Conservation (phyloP, 2,888 invertebrate genomes). For the Platycnemis pennipes region DNA sequence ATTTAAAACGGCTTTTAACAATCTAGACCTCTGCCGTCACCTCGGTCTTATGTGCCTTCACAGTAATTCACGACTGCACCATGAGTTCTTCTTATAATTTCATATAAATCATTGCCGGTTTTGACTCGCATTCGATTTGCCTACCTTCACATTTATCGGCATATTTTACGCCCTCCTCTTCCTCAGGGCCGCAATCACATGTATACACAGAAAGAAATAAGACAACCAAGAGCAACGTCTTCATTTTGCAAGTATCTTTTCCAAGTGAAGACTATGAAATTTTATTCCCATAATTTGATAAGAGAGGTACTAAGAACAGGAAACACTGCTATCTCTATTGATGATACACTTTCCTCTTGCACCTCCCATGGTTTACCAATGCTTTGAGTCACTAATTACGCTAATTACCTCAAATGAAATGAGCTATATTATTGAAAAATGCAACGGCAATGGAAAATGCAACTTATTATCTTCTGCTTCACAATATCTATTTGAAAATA, state of each 20-base stretch:
- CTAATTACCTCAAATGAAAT: not conserved
- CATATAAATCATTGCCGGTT: too few relatives aligned
- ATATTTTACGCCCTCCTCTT: conserved; percentile 91
- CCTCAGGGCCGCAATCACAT: conserved; percentile 80
- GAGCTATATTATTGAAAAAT: not conserved
- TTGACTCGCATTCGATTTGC: too few relatives aligned
- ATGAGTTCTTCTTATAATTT: too few relatives aligned
- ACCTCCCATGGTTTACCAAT: not conserved
- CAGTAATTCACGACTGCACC: too few relatives aligned
- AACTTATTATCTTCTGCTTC: not conserved
- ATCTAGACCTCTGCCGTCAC: too few relatives aligned
- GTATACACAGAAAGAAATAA: conserved; percentile 69
- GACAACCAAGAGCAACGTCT: conserved; percentile 72
- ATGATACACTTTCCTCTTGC: not conserved
- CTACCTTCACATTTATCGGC: conserved; percentile 92
- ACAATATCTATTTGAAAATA: not conserved
- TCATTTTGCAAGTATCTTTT: conserved; percentile 74
- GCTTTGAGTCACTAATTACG: not conserved
- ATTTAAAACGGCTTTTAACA: too few relatives aligned
- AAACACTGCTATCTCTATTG: not conserved
- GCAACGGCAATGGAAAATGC: not conserved
- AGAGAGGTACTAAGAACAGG: not conserved
- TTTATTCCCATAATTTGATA: conserved; percentile 47
- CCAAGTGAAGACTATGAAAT: not conserved
- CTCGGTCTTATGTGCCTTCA: too few relatives aligned